Evolutionary conservation across 2,113 vertebrate genomes (phyloP), one percentile per base, ranked within the genome.

Genomic region (Perccottus glenii): DNA sequence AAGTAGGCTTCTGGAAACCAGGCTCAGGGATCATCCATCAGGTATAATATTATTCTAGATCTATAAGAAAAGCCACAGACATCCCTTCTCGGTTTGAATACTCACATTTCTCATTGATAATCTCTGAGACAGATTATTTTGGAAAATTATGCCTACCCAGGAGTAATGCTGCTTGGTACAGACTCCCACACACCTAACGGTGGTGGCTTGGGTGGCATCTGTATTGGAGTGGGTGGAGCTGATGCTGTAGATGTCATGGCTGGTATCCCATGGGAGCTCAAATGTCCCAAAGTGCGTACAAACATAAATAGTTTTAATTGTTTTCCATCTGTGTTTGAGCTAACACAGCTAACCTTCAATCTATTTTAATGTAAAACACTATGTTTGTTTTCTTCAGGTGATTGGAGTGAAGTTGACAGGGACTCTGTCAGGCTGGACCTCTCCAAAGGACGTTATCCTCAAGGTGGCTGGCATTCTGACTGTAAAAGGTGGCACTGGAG

Each of bases 241-340:
- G 98, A 99, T 65, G 96, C 98, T 0, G 98, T 99, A 11, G 98
- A 99, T 16, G 98, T 99, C 85, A 99, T 99, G 98, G 98, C 98
- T 38, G 96, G 95, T 75, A 98, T 99, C 86, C 94, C 97, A 49
- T 99, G 98, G 97, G 98, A 99, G 82, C 95, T 99, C 51, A 99
- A 98, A 81, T 99, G 98, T 62, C 98, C 98, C 46, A 98, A 98
- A 77, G 97, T 98, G 14, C 8, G 19, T 27, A 27, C 19, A 27
- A 27, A 2, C 19, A 27, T 27, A 3, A 27, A 27, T 27, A 27
- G 19, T 3, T 27, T 27, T 2, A 27, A 27, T 27, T 27, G 19
- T 27, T 5, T 27, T 27, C 19, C 19, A 27, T 27, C 19, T 27
- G 19, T 27, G 19, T 27, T 27, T 27, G 19, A 27, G 19, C n/a